These are phyloP conservation scores for Drosophila ironensis DNA, from an alignment of 1,140 invertebrate species.

Conservation along the genomic window DNA sequence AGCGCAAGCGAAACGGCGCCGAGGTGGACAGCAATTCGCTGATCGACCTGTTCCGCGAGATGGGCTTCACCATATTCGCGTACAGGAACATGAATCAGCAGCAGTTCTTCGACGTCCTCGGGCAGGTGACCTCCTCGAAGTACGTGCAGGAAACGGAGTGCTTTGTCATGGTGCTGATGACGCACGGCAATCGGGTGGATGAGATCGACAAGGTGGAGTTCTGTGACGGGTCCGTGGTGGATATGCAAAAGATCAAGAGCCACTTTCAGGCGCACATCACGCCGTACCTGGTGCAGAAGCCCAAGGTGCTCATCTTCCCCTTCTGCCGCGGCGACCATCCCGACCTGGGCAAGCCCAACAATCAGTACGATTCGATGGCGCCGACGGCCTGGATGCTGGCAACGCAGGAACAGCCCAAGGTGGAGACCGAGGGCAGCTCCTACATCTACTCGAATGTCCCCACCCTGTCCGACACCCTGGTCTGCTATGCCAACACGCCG, in stretches of 20 bases:
- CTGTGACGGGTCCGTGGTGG: constrained; percentile 82
- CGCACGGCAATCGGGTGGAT: constrained; percentile 83
- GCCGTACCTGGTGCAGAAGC: constrained; percentile 85
- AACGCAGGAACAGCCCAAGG: background rate
- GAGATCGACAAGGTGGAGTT: constrained; percentile 78
- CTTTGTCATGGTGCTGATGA: constrained; percentile 84
- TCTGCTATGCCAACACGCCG: constrained; percentile 86
- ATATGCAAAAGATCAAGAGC: constrained; percentile 83
- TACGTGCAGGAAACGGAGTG: constrained; percentile 82
- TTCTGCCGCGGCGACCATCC: constrained; percentile 83
- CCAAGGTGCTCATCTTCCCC: constrained; percentile 92
- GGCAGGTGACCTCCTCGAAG: constrained; percentile 71
- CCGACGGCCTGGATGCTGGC: background rate
- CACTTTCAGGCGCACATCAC: constrained; percentile 86
- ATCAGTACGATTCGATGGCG: background rate
- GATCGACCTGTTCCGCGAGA: constrained; percentile 82
- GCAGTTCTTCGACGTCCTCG: constrained; percentile 77
- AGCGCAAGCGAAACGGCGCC: constrained; percentile 82
- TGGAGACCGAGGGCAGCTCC: constrained; percentile 35
- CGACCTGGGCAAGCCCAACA: constrained; percentile 55
- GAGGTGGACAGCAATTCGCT: constrained; percentile 83
- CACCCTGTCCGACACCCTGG: constrained; percentile 84
- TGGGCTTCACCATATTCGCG: constrained; percentile 83
- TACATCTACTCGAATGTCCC: constrained; percentile 44
- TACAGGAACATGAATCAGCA: constrained; percentile 81